A percentile compares a stretch with the other conserved stretches of the same genome.
Evolutionary conservation across 2,888 invertebrate species (phyloP).

Genomic region (Epinotia brunnichana): DNA sequence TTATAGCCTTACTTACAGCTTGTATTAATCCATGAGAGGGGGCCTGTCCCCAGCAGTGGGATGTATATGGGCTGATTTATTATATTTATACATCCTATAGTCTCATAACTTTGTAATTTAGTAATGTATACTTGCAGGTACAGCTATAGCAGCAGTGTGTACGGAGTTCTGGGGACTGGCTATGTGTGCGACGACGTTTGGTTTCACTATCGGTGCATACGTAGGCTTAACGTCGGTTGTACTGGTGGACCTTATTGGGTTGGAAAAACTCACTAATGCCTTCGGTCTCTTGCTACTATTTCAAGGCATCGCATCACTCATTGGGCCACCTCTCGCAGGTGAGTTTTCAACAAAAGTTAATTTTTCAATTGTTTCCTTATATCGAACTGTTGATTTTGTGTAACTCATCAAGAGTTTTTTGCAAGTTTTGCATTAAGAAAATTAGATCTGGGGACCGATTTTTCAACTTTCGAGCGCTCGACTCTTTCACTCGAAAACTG

Average conservation of each 20-base stretch:
- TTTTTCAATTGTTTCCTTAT: not conserved
- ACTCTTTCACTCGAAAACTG: no score
- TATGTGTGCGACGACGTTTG: constrained; percentile 91
- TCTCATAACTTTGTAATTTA: constrained; percentile 9
- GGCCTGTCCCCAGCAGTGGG: no score
- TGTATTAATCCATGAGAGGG: no score
- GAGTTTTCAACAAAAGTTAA: constrained; percentile 52
- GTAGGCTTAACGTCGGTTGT: constrained; percentile 98
- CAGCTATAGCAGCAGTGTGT: constrained; percentile 91
- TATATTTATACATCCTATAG: no score
- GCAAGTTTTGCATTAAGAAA: no score
- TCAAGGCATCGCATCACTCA: constrained; percentile 96
- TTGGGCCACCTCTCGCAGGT: constrained; percentile 98
- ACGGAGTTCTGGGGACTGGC: constrained; percentile 88
- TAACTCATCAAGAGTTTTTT: no score
- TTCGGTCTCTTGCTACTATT: constrained; percentile 96
- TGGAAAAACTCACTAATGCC: constrained; percentile 96
- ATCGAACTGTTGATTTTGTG: not conserved
- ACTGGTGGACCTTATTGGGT: constrained; percentile 95
- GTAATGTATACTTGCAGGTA: constrained; percentile 83
- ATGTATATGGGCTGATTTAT: no score
- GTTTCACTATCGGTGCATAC: constrained; percentile 97
- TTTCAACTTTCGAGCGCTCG: no score
- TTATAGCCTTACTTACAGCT: not conserved
- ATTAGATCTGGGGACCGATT: no score